Evolutionary conservation across 64 coral and sea anemone genomes (phyloP).

Genomic region (Platygyra sinensis): DNA sequence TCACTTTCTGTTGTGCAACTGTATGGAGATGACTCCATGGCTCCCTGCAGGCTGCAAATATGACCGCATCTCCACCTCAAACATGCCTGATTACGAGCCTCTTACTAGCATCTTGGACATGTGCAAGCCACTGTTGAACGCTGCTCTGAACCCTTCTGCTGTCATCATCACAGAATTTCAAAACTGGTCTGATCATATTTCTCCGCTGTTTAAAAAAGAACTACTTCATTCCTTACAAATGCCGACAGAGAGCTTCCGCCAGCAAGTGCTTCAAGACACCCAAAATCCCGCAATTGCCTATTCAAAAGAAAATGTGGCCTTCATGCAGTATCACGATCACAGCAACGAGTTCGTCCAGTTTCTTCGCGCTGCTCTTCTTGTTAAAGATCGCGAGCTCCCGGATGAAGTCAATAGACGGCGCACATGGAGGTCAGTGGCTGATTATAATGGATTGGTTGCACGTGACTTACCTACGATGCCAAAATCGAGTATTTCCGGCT

Average conservation of each 20-base stretch:
- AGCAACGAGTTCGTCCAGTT: slow-evolving; percentile 16
- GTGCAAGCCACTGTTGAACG: slow-evolving; percentile 26
- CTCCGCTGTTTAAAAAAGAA: not conserved
- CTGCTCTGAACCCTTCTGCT: not conserved
- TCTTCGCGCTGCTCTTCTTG: not conserved
- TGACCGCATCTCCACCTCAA: slow-evolving; percentile 46
- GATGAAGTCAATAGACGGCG: not conserved
- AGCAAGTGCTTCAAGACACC: slow-evolving; percentile 26
- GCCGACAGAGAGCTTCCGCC: not conserved
- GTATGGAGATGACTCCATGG: slow-evolving; percentile 16
- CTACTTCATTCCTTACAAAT: not conserved
- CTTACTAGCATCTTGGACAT: not conserved
- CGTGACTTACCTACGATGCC: slow-evolving; percentile 8
- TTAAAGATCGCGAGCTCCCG: not conserved
- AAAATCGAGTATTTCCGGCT: slow-evolving; percentile 19
- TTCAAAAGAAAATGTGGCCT: not conserved
- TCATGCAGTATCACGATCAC: slow-evolving; percentile 11
- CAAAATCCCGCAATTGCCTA: not conserved
- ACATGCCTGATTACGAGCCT: slow-evolving; percentile 28
- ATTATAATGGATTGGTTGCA: slow-evolving; percentile 7
- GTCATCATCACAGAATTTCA: slow-evolving; percentile 20
- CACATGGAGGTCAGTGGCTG: slow-evolving; percentile 28
- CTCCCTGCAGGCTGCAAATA: not conserved
- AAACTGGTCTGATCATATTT: slow-evolving; percentile 2
- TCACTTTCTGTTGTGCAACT: slow-evolving; percentile 45